Evolutionary conservation across 2,888 invertebrate species (phyloP).

Genomic region (Eueremaeus valkanovi): DNA sequence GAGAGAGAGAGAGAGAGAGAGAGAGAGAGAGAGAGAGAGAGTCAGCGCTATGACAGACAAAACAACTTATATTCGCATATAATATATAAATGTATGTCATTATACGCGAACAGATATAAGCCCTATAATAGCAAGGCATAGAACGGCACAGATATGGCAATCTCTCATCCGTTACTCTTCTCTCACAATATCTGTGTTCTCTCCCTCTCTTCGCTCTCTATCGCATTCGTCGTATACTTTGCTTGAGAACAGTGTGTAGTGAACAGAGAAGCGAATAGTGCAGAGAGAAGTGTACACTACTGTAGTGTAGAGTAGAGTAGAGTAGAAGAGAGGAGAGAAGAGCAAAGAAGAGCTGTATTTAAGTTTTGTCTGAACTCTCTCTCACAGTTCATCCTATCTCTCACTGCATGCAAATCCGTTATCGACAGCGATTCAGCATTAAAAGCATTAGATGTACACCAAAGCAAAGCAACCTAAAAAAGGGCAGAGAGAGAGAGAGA

Average conservation of each 20-base stretch:
- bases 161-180: neutral
- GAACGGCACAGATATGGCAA: neutral
- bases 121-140: too few relatives aligned
- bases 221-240: neutral
- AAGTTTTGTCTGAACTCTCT: neutral
- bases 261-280: too few relatives aligned
- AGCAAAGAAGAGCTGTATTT: neutral
- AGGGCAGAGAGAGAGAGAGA: slow-evolving; percentile 37
- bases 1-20: too few relatives aligned
- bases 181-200: neutral
- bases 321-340: neutral
- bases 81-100: slow-evolving; percentile 18
- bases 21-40: too few relatives aligned
- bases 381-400: slow-evolving; percentile 14
- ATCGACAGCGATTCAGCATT: slow-evolving; percentile 25
- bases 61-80: slow-evolving; percentile 4
- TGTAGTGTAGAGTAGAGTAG: neutral
- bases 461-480: slow-evolving; percentile 21
- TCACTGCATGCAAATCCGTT: slow-evolving; percentile 27
- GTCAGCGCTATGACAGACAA: neutral
- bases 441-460: slow-evolving; percentile 12
- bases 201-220: neutral
- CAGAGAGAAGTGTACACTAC: neutral
- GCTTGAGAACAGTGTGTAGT: too few relatives aligned
- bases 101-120: slow-evolving; percentile 8